Evolutionary conservation across 2,888 invertebrate genomes (phyloP).

Genomic region (Brachypterus glaber): DNA sequence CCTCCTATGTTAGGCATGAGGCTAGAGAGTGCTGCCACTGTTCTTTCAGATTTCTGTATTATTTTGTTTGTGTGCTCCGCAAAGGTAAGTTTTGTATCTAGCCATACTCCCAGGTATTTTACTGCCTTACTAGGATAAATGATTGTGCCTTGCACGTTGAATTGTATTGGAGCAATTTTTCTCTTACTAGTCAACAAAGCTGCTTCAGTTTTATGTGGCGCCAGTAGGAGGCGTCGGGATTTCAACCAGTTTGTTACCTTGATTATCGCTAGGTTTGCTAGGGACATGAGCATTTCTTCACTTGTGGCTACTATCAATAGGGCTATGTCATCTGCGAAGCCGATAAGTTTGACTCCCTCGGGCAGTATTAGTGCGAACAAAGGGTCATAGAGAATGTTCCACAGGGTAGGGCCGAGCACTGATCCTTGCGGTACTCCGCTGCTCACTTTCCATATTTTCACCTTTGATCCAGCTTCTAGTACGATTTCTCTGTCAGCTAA

Average conservation of each 20-base stretch:
- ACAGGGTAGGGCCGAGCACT: conserved; percentile 6
- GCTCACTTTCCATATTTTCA: conserved; percentile 3
- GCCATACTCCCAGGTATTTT: conserved; percentile 6
- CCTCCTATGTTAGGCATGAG: conserved; percentile 12
- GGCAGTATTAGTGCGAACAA: neutral
- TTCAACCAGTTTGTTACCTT: conserved; percentile 6
- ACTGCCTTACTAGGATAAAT: conserved; percentile 1
- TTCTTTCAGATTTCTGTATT: too few relatives aligned
- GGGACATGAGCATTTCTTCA: neutral
- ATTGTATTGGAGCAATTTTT: conserved; percentile 3
- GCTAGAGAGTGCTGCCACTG: too few relatives aligned
- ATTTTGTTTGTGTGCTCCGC: too few relatives aligned
- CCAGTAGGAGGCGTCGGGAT: neutral
- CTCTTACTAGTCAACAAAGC: conserved; percentile 5
- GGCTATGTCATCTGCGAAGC: neutral
- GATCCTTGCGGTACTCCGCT: conserved; percentile 14
- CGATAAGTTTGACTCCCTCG: neutral
- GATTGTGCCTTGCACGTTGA: conserved; percentile 1
- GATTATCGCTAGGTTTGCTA: neutral
- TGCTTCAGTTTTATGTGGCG: conserved; percentile 4
- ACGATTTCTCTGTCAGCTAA: conserved; percentile 3
- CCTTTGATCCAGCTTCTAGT: neutral
- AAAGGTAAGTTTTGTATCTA: conserved; percentile 5
- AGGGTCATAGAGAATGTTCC: neutral
- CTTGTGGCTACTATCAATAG: neutral